A percentile compares a stretch with the other conserved stretches of the same genome.
Conservation (phyloP, 2,797 vertebrate genomes). For the Esox lucius region DNA sequence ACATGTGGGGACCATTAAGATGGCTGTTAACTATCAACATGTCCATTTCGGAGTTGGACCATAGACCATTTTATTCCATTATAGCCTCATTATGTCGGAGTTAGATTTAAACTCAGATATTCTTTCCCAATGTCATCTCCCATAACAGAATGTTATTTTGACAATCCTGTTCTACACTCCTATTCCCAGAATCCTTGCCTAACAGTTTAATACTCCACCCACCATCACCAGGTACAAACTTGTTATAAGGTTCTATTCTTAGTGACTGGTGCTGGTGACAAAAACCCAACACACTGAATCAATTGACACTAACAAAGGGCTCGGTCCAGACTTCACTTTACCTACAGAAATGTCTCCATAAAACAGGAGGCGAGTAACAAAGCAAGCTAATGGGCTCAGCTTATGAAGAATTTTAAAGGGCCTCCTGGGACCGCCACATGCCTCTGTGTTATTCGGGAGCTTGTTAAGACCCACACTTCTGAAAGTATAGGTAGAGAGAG, state of each 20-base stretch:
- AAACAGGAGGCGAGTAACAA: not conserved
- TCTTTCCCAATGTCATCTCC: not conserved
- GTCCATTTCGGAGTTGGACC: not conserved
- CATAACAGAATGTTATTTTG: not conserved
- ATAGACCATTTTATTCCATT: not conserved
- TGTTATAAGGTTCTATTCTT: not conserved
- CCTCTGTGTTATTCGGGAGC: slow-evolving; percentile 2
- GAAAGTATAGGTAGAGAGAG: slow-evolving; percentile 55
- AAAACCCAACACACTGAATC: slow-evolving; percentile 3
- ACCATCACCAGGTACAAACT: not conserved
- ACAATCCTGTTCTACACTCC: not conserved
- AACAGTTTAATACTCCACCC: not conserved
- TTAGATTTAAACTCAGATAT: not conserved
- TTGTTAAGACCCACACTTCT: not conserved
- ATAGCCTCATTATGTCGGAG: not conserved
- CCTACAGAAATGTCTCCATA: slow-evolving; percentile 3
- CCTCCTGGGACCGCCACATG: not conserved
- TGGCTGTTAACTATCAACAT: not conserved
- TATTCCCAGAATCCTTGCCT: not conserved
- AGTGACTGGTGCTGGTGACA: not conserved
- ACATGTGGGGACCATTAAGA: not conserved
- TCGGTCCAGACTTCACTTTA: not conserved
- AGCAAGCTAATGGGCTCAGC: slow-evolving; percentile 6
- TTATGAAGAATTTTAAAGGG: not conserved
- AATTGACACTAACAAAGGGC: not conserved